Percentiles rank a stretch among this genome's conserved stretches.
These are phyloP conservation scores for Drosophila kepulauana DNA, from an alignment of 1,140 invertebrate species.

Conservation along the genomic window DNA sequence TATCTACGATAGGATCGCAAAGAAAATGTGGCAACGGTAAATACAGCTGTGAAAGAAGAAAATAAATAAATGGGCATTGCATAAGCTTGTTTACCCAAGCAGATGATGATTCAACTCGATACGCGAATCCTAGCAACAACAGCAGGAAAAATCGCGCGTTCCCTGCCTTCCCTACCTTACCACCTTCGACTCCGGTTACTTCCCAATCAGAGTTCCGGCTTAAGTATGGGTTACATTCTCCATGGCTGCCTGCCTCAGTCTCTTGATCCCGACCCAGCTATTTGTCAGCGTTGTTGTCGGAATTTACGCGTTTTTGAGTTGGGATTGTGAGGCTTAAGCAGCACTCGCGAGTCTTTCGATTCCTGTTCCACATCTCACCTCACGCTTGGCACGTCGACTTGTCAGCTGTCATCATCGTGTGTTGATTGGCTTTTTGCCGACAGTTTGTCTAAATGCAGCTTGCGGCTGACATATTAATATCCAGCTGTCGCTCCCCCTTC, in stretches of 20 bases:
- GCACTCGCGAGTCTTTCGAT: neutral
- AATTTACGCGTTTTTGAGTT: neutral
- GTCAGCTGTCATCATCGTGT: constrained; percentile 28
- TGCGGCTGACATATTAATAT: constrained; percentile 28
- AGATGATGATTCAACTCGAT: neutral
- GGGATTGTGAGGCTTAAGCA: neutral
- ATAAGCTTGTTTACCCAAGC: constrained; percentile 23
- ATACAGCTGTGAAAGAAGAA: neutral
- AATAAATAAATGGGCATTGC: neutral
- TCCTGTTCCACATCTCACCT: neutral
- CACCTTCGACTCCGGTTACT: neutral
- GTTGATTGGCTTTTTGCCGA: constrained; percentile 25
- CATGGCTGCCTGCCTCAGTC: neutral
- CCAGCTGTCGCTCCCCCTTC: constrained; percentile 1
- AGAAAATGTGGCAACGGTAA: constrained; percentile 2
- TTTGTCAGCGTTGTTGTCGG: neutral
- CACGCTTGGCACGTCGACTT: constrained; percentile 1
- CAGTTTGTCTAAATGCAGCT: constrained; percentile 24
- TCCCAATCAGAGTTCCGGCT: constrained; percentile 8
- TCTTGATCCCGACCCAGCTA: neutral
- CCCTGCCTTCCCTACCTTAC: too few relatives aligned
- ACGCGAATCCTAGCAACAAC: neutral
- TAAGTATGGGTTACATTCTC: constrained; percentile 2
- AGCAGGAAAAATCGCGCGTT: constrained; percentile 6
- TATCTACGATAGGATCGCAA: neutral